Percentiles rank a stretch among this genome's conserved stretches.
phyloP scores from a whole-genome alignment of 2,797 vertebrate species.

The Myotis findleyi region DNA sequence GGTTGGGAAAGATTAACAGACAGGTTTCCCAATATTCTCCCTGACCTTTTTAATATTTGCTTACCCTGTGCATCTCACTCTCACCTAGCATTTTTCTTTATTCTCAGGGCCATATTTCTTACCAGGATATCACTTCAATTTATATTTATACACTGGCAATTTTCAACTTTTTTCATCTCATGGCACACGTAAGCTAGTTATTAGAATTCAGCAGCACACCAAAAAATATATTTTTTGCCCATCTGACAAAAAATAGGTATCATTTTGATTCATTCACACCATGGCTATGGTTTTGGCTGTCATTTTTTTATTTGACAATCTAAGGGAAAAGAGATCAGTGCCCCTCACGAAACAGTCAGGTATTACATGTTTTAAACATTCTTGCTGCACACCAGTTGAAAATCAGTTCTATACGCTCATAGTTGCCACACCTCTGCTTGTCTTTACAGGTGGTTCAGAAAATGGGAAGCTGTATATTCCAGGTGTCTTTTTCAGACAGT shows the following conservation, averaged over 20 bases:
- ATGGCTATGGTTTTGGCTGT: not conserved
- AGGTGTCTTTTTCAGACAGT: conserved; percentile 94
- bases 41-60: not conserved
- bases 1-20: not conserved
- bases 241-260: not conserved
- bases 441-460: conserved; percentile 88
- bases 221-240: not conserved
- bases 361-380: not conserved
- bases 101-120: not conserved
- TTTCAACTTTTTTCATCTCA: not conserved
- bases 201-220: not conserved
- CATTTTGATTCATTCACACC: not conserved
- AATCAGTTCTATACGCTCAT: not conserved
- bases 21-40: not conserved
- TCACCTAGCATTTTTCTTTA: not conserved
- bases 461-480: conserved; percentile 86
- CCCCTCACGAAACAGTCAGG: not conserved
- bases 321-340: not conserved
- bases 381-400: not conserved
- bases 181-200: not conserved
- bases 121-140: not conserved
- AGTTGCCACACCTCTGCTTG: conserved; percentile 18
- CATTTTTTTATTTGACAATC: not conserved
- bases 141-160: not conserved
- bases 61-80: not conserved